phyloP scores from a whole-genome alignment of 2,888 invertebrate species.

The Drosophila macrospina region DNA sequence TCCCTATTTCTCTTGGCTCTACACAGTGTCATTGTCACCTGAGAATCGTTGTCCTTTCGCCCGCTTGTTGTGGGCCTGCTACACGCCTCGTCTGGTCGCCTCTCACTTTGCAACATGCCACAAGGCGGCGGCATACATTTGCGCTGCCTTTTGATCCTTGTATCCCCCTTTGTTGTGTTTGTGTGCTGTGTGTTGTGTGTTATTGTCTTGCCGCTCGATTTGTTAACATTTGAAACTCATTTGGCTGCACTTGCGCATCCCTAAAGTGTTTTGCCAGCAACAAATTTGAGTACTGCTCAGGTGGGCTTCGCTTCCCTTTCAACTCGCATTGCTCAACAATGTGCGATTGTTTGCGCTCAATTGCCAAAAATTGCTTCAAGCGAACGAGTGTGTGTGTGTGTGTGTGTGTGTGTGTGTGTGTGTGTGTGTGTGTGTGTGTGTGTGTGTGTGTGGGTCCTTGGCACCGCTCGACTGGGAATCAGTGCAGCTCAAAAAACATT shows the following conservation, averaged over 20 bases:
- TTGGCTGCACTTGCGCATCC: slow-evolving; percentile 75
- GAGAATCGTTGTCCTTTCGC: slow-evolving; percentile 34
- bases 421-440: slow-evolving; percentile 29
- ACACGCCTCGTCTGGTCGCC: background rate
- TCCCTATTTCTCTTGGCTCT: slow-evolving; percentile 1
- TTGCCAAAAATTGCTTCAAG: slow-evolving; percentile 67
- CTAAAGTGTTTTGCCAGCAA: slow-evolving; percentile 71
- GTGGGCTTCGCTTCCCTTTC: slow-evolving; percentile 2
- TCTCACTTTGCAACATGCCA: slow-evolving; percentile 28
- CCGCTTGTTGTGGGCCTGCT: slow-evolving; percentile 20
- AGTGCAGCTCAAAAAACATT: slow-evolving; percentile 62
- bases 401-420: slow-evolving; percentile 36
- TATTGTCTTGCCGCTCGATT: slow-evolving; percentile 69
- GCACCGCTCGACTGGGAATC: slow-evolving; percentile 54
- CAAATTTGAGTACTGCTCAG: slow-evolving; percentile 37
- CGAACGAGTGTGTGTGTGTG: slow-evolving; percentile 25
- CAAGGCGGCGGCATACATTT: slow-evolving; percentile 33
- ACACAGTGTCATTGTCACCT: slow-evolving; percentile 66
- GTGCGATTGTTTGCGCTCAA: slow-evolving; percentile 70
- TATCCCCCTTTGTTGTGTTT: slow-evolving; percentile 17
- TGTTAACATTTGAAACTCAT: slow-evolving; percentile 77
- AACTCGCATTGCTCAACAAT: slow-evolving; percentile 31
- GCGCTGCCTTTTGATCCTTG: slow-evolving; percentile 51
- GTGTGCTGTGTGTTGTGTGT: slow-evolving; percentile 51
- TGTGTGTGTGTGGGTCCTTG: slow-evolving; percentile 44